Base-by-base conservation (phyloP, 1,140 invertebrate species). In the Zaprionus inermis region DNA sequence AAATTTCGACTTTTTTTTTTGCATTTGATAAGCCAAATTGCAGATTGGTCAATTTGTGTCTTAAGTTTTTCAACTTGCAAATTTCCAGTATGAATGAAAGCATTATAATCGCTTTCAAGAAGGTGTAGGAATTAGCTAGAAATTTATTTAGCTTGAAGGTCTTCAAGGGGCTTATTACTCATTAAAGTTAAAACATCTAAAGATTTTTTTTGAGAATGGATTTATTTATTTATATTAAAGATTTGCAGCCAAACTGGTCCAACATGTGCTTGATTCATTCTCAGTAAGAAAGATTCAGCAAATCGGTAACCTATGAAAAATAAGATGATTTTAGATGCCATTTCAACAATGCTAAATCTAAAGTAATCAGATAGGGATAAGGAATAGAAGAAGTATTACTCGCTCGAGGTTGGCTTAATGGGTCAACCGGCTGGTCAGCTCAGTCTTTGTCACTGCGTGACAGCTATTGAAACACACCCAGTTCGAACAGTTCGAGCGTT, bases 381-480 rank as follows among this genome's bases (percentile, higher is more conserved):
- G n/a, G n/a, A n/a, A n/a, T n/a, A n/a, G n/a, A n/a, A n/a, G n/a
- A n/a, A n/a, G n/a, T 28, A 28, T 5, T 32, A 32, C 30, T 6
- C 30, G 30, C 30, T 9, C 2, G 28, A 28, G 28, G 28, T 28
- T 28, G 28, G 28, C 28, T 9, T 32, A 1, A 32, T 32, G 10
- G 30, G 7, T 10, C 30, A 10, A 9, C 0, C 30, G 7, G 30
- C 10, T 32, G 10, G 10, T 32, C 10, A 32, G 38, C 38, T 44
- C n/a, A 44, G 38, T n/a, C 38, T 44, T 44, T 16, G 38, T 9
- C 10, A 0, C 22, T 54, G 24, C 22, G 7, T 30, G 51, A 18
- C 2, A 54, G 30, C 24, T n/a, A 22, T 28, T 10, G n/a, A 46
- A 72, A 89, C 80, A 88, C 83, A 89, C 83, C 83, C 76, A 76